Evolutionary conservation across 1,140 invertebrate genomes (phyloP), one percentile per base, ranked within the genome.

Genomic region (Zelostemma sp.): DNA sequence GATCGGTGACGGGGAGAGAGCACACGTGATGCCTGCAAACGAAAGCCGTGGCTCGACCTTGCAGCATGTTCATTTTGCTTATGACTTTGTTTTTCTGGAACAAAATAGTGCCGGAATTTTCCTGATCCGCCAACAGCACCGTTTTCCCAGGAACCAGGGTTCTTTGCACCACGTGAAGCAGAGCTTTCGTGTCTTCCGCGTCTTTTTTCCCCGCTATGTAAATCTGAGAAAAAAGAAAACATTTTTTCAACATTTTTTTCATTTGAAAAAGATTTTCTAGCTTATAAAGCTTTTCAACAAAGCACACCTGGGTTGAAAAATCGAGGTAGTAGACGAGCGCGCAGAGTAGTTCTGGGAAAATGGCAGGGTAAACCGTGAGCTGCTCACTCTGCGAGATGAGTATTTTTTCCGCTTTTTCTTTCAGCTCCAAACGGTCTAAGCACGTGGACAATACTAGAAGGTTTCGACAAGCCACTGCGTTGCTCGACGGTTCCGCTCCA

Each of bases 401-500:
- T 6, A 94, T 72, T 40, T 87, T 86, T 4, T 83, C 84, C n/a
- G 91, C 89, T 80, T 90, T 89, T 14, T 88, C 76, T 35, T 86
- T 76, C 64, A 90, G 86, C 43, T 88, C 89, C 1, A 79, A 69
- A 14, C 89, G 87, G 73, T 91, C 88, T 5, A 93, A 85, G 58
- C 92, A 90, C 1, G 88, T 86, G 0, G 89, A 87, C 12, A 98
- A 84, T 0, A 93, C 88, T 12, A 95, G 82, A 12, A 98, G 83
- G 87, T 98, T 98, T 57, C 89, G 87, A 14, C 91, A 92, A 0
- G 95, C 87, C 4, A 97, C 91, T n/a, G 95, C 97, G 84, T 97
- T 98, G 11, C 94, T 92, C 49, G 92, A 93, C 0, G 96, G 96
- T 77, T 98, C 96, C 0, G 96, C 96, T 4, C 95, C 95, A 84